phyloP scores from a whole-genome alignment of 2,113 vertebrate species.

The Thomomys bottae region DNA sequence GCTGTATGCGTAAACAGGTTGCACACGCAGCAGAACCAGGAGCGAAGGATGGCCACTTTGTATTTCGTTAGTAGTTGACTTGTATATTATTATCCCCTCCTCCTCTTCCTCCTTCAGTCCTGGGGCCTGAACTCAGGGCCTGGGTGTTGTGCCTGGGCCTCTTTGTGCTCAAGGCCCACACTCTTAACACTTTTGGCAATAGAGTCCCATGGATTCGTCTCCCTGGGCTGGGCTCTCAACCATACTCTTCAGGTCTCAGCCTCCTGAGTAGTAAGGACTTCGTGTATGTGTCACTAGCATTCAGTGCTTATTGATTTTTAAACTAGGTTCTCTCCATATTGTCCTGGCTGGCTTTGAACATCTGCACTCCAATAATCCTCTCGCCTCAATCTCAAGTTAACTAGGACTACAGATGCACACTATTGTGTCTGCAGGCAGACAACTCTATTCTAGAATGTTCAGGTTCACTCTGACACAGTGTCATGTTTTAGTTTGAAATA shows the following conservation, averaged over 20 bases:
- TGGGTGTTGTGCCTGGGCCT: too few relatives aligned
- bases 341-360: not conserved
- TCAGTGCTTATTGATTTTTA: too few relatives aligned
- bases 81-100: too few relatives aligned
- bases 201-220: too few relatives aligned
- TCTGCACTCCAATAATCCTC: not conserved
- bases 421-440: not conserved
- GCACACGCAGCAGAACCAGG: too few relatives aligned
- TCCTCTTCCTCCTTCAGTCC: not conserved
- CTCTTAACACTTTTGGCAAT: too few relatives aligned
- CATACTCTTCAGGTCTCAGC: not conserved
- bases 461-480: not conserved
- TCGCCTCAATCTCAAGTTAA: not conserved
- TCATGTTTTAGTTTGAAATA: not conserved
- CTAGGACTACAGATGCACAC: not conserved
- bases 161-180: too few relatives aligned
- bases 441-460: slow-evolving; percentile 4
- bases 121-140: too few relatives aligned
- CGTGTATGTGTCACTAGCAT: too few relatives aligned
- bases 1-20: too few relatives aligned
- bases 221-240: not conserved
- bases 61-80: too few relatives aligned
- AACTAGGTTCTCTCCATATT: not conserved
- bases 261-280: not conserved
- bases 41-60: fast-evolving